These are phyloP conservation scores for Apogon hyalosoma DNA, from an alignment of 2,797 vertebrate species.

Conservation along the genomic window DNA sequence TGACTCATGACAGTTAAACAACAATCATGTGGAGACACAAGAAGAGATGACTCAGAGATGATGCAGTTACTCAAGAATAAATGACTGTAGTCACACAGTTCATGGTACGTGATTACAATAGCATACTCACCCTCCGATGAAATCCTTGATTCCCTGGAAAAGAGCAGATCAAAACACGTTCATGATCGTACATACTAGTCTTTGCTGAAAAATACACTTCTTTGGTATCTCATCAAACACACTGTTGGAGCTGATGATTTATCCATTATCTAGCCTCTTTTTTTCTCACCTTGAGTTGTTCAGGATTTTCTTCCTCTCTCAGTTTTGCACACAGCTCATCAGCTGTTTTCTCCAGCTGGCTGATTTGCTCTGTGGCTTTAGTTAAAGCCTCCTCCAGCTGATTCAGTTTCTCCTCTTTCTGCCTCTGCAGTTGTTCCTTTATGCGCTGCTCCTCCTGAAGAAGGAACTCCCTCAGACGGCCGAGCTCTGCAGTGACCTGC, in stretches of 20 bases:
- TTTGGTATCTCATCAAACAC: not conserved
- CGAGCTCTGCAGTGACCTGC: slow-evolving; percentile 72
- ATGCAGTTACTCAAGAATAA: slow-evolving; percentile 7
- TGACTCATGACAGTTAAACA: not conserved
- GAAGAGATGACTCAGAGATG: not conserved
- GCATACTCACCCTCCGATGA: slow-evolving; percentile 78
- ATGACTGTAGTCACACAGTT: not conserved
- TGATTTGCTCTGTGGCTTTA: slow-evolving; percentile 74
- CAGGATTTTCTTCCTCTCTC: slow-evolving; percentile 77
- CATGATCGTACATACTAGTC: slow-evolving; percentile 10
- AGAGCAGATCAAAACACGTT: slow-evolving; percentile 42
- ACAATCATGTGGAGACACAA: not conserved
- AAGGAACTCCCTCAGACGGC: slow-evolving; percentile 75
- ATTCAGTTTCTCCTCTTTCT: slow-evolving; percentile 75
- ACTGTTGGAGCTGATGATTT: not conserved
- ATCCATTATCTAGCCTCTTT: not conserved
- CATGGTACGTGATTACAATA: not conserved
- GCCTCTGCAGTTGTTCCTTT: slow-evolving; percentile 69
- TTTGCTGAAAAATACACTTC: slow-evolving; percentile 20
- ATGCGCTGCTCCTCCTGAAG: slow-evolving; percentile 73
- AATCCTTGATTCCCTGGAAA: slow-evolving; percentile 82
- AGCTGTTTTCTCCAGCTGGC: slow-evolving; percentile 66
- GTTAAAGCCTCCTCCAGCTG: slow-evolving; percentile 76
- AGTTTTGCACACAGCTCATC: slow-evolving; percentile 70
- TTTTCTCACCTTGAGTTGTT: slow-evolving; percentile 76